Conservation (phyloP, 2,113 vertebrate genomes). For the Erythrolamprus reginae region DNA sequence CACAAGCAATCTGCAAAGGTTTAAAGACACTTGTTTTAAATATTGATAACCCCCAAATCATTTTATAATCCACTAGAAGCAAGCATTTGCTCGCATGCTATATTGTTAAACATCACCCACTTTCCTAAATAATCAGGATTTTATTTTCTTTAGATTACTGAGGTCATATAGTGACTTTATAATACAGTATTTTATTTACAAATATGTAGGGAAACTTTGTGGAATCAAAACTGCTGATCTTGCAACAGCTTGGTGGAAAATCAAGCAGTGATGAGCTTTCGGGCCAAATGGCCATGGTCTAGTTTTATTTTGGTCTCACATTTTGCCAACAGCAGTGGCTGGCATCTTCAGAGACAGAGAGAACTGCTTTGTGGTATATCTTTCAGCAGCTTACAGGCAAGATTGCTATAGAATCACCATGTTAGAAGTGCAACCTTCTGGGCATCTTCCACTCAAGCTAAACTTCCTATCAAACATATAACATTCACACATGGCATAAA, state of each 20-base stretch:
- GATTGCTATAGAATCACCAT: background rate
- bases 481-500: conserved; percentile 19
- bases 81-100: background rate
- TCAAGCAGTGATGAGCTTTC: background rate
- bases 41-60: background rate
- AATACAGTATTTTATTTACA: background rate
- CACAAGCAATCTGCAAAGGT: background rate
- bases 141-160: background rate
- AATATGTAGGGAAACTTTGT: background rate
- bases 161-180: background rate
- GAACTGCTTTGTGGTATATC: background rate
- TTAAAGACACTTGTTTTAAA: background rate
- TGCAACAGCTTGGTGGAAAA: background rate
- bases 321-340: background rate
- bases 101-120: background rate
- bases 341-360: background rate
- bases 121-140: background rate
- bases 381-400: background rate
- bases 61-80: background rate
- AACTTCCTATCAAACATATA: background rate
- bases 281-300: background rate
- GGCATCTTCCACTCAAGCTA: background rate
- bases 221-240: background rate
- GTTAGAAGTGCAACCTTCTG: background rate
- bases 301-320: background rate